These are phyloP conservation scores for Caradrina clavipalpis DNA, from an alignment of 2,888 invertebrate genomes.

Conservation along the genomic window DNA sequence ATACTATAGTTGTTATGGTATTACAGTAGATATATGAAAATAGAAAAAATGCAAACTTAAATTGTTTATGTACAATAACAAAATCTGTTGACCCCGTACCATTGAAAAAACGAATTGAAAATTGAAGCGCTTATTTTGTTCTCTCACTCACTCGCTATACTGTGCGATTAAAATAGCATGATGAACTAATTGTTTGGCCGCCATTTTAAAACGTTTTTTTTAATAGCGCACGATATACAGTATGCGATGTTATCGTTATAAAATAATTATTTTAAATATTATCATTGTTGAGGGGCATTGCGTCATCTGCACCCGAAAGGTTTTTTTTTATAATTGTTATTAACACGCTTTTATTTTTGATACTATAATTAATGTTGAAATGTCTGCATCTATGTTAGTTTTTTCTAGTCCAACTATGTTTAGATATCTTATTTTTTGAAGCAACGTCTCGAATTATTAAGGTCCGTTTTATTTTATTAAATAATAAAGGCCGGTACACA, in stretches of 20 bases:
- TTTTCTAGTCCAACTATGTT: conserved; percentile 15
- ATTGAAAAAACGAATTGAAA: too few relatives aligned
- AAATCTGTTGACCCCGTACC: not conserved
- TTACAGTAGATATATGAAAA: not conserved
- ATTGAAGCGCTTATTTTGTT: too few relatives aligned
- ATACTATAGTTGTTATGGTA: conserved; percentile 2
- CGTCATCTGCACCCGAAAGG: too few relatives aligned
- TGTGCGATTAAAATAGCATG: too few relatives aligned
- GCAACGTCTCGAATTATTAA: conserved; percentile 2
- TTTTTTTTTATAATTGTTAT: not conserved
- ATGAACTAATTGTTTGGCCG: too few relatives aligned
- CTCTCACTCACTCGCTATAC: too few relatives aligned
- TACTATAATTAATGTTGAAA: conserved; percentile 4
- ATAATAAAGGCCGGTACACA: too few relatives aligned
- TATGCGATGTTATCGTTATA: not conserved
- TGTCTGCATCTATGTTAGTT: not conserved
- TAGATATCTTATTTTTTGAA: not conserved
- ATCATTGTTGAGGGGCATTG: not conserved
- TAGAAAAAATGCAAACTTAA: not conserved
- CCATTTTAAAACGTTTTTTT: too few relatives aligned
- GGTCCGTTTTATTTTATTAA: too few relatives aligned
- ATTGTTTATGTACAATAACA: not conserved
- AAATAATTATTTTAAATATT: not conserved
- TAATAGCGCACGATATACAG: not conserved
- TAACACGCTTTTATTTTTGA: not conserved